Percentiles rank a stretch among this genome's conserved stretches.
These are phyloP conservation scores for Caerostris darwini DNA, from an alignment of 1,140 invertebrate genomes.

Conservation along the genomic window DNA sequence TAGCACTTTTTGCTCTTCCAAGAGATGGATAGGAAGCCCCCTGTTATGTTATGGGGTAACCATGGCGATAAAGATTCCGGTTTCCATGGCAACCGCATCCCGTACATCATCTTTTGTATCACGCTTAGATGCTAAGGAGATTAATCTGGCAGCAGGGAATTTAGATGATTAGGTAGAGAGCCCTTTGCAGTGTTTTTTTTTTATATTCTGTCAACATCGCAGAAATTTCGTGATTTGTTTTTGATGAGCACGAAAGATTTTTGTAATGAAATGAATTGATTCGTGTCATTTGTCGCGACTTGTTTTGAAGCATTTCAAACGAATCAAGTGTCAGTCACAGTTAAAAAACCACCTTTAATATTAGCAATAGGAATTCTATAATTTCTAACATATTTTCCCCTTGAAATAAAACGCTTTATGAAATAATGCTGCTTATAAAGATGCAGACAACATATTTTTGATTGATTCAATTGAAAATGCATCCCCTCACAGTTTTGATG, in stretches of 20 bases:
- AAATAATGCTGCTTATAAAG: background rate
- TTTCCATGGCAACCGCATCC: slow-evolving; percentile 25
- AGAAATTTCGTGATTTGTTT: background rate
- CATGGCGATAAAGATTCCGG: slow-evolving; percentile 37
- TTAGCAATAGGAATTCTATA: background rate
- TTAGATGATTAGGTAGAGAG: slow-evolving; percentile 14
- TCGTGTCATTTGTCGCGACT: background rate
- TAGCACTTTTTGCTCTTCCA: background rate
- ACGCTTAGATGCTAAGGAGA: slow-evolving; percentile 20
- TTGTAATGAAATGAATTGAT: background rate
- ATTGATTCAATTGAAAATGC: too few relatives aligned
- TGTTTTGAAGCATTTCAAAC: too few relatives aligned
- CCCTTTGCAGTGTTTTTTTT: background rate
- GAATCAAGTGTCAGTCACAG: too few relatives aligned
- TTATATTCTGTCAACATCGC: background rate
- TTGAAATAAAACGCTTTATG: background rate
- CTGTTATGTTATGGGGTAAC: slow-evolving; percentile 14
- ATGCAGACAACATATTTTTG: too few relatives aligned
- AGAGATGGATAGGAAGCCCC: slow-evolving; percentile 3
- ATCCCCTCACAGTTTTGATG: too few relatives aligned
- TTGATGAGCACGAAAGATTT: background rate
- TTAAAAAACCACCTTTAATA: too few relatives aligned
- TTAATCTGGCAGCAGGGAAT: background rate
- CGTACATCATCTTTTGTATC: slow-evolving; percentile 47
- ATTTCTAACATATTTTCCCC: background rate